Evolutionary conservation across 2,797 vertebrate species (phyloP).

Genomic region (Crypturellus tataupa): DNA sequence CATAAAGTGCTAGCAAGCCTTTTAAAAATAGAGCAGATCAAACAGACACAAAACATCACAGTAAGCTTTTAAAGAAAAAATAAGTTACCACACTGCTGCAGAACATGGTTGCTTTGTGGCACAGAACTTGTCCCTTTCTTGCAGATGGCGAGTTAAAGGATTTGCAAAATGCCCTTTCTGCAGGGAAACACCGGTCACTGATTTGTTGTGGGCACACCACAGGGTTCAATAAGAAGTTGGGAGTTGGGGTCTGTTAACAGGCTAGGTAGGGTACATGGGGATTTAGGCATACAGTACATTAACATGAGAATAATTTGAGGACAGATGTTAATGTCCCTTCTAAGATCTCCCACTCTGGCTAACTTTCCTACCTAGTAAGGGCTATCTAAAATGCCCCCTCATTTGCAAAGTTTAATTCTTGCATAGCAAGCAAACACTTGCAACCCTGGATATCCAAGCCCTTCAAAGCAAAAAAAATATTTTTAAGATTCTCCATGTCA

Average conservation of each 20-base stretch:
- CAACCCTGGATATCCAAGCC: neutral
- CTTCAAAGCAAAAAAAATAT: neutral
- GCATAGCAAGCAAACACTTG: neutral
- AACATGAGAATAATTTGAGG: neutral
- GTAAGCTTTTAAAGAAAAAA: slow-evolving; percentile 43
- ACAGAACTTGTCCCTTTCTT: neutral
- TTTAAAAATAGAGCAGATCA: slow-evolving; percentile 52
- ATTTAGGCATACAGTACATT: neutral
- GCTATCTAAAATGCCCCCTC: neutral
- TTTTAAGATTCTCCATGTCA: neutral
- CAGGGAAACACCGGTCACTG: neutral
- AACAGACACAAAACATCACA: slow-evolving; percentile 39
- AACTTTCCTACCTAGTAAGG: no score
- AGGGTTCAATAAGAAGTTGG: neutral
- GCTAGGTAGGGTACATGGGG: neutral
- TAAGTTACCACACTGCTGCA: slow-evolving; percentile 13
- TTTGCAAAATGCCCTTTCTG: neutral
- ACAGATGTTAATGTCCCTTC: neutral
- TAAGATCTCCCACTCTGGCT: neutral
- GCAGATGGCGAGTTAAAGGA: neutral
- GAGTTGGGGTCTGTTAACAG: neutral
- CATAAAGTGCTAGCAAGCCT: neutral
- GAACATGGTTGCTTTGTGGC: slow-evolving; percentile 9
- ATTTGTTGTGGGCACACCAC: neutral
- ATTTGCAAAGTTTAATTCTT: neutral